Evolutionary conservation across 2,888 invertebrate genomes (phyloP), one percentile per base, ranked within the genome.

Genomic region (Exocentrus adspersus): DNA sequence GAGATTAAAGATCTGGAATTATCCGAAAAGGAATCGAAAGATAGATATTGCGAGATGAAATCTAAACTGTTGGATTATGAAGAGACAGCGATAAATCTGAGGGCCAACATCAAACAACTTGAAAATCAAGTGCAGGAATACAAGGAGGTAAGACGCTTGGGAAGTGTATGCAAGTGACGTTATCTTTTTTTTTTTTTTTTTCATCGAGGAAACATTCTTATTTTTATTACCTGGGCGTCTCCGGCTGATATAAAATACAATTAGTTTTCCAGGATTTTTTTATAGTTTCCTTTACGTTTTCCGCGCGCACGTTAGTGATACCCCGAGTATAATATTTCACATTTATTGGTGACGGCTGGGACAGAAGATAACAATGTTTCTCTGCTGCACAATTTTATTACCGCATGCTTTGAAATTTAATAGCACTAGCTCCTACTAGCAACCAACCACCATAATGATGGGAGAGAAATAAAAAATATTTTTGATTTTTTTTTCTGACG

Each of bases 1-100:
- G 93, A 93, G 76, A 78, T 93, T 60, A 84, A 85, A 53, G 89
- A 90, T 68, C 78, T 90, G 52, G 92, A 90, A 59, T 84, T 85
- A 67, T 87, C 89, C 0, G 91, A 92, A 74, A 87, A 86, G 63
- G 87, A 89, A 1, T 83, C 90, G 0, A 87, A 91, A 59, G 85
- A 85, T 30, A 89, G 92, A 71, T 89, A 90, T 73, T 87, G 87
- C 51, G 89, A 90, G 37, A 84, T 88, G 0, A 88, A 91, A 76
- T 86, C 87, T 4, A 87, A 89, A 72, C 79, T 91, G 1, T 84
- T 90, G 4, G 87, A 87, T 57, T 85, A 87, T 0, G 92, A 93
- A 77, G 90, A 89, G 17, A 81, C 84, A 52, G 77, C 87, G n/a
- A 82, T 86, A 10, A 85, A 84, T 65, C 79, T 85, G 3, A 86